Evolutionary conservation across 2,888 invertebrate genomes (phyloP).

Genomic region (Acronicta psi): DNA sequence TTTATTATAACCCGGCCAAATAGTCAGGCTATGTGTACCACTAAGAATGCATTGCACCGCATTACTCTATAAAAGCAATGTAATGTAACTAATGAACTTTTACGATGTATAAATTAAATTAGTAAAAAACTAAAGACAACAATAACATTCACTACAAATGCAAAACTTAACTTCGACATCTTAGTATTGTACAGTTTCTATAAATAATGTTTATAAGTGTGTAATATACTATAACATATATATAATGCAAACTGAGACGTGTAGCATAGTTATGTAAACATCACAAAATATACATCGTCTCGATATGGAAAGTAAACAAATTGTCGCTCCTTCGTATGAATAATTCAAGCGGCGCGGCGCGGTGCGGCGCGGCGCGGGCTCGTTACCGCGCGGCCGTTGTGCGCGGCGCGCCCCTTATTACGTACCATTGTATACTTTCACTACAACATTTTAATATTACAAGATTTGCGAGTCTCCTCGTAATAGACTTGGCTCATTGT

Average conservation of each 20-base stretch:
- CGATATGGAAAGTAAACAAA: slow-evolving; percentile 30
- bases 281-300: background rate
- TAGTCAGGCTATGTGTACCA: too few relatives aligned
- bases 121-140: too few relatives aligned
- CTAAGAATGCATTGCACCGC: too few relatives aligned
- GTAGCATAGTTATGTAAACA: slow-evolving; percentile 20
- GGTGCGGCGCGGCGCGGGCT: slow-evolving; percentile 7
- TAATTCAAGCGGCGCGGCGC: slow-evolving; percentile 36
- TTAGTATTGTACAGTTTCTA: too few relatives aligned
- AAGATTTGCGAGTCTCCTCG: background rate
- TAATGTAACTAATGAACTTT: too few relatives aligned
- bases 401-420: slow-evolving; percentile 7
- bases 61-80: too few relatives aligned
- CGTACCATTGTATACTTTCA: slow-evolving; percentile 23
- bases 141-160: too few relatives aligned
- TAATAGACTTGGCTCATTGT: background rate
- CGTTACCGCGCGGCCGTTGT: slow-evolving; percentile 15
- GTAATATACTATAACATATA: background rate
- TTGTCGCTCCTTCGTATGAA: slow-evolving; percentile 25
- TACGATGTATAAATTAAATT: too few relatives aligned
- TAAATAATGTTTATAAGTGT: background rate
- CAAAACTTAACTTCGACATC: too few relatives aligned
- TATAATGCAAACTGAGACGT: background rate
- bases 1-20: too few relatives aligned
- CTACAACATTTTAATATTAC: slow-evolving; percentile 16